phyloP scores from a whole-genome alignment of 2,113 vertebrate species.

The Oncorhynchus keta region DNA sequence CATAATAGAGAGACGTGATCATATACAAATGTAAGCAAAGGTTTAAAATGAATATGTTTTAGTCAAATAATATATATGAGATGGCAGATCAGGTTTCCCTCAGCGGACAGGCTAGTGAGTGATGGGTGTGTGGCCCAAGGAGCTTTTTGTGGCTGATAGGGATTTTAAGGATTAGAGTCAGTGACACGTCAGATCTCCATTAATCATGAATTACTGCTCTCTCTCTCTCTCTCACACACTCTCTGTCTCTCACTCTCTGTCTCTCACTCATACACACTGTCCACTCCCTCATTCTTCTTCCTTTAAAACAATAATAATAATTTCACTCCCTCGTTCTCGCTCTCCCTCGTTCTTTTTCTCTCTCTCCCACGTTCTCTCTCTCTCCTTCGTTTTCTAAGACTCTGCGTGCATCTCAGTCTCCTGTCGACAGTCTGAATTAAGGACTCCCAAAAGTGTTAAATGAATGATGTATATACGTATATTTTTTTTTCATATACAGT shows the following conservation, averaged over 20 bases:
- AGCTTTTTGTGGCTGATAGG: constrained; percentile 7
- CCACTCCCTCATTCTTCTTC: too few relatives aligned
- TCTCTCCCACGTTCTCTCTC: neutral
- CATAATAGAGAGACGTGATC: too few relatives aligned
- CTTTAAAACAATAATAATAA: too few relatives aligned
- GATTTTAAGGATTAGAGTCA: neutral
- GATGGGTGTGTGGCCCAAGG: neutral
- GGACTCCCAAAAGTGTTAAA: too few relatives aligned
- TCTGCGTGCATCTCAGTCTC: neutral
- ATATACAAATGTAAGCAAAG: too few relatives aligned
- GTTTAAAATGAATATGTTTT: too few relatives aligned
- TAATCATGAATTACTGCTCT: neutral
- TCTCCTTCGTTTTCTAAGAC: neutral
- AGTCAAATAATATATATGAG: neutral
- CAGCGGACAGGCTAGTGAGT: constrained; percentile 5
- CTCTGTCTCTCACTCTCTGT: too few relatives aligned
- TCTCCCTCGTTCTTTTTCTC: neutral
- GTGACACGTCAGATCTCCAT: neutral
- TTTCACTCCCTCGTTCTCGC: too few relatives aligned
- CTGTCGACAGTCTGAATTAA: neutral
- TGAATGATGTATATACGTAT: too few relatives aligned
- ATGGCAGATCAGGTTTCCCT: constrained; percentile 6
- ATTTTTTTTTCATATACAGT: too few relatives aligned
- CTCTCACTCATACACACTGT: too few relatives aligned
- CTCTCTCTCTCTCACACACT: neutral